Evolutionary conservation across 2,113 vertebrate genomes (phyloP).

Genomic region (Paradisaea rubra): DNA sequence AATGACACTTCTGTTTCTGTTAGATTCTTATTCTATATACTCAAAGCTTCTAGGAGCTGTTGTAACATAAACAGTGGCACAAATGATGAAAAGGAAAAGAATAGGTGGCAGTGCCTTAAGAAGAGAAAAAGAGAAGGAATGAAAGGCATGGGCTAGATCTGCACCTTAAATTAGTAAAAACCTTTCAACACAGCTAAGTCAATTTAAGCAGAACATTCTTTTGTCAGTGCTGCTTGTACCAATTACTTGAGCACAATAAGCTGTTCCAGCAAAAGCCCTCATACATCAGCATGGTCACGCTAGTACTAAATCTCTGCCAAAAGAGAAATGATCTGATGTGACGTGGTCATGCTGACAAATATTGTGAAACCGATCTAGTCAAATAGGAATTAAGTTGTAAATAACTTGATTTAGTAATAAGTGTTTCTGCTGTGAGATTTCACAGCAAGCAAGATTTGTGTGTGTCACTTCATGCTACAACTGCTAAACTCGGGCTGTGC

Average conservation of each 20-base stretch:
- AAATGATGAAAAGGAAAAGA: background rate
- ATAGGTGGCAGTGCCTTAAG: background rate
- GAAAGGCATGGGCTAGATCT: background rate
- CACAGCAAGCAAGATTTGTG: background rate
- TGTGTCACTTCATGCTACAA: background rate
- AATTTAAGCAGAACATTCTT: constrained; percentile 13
- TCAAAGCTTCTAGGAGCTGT: constrained; percentile 7
- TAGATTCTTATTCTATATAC: background rate
- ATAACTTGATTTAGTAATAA: background rate
- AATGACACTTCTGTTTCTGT: background rate
- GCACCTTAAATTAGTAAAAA: background rate
- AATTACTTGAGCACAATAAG: background rate
- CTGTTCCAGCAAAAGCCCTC: background rate
- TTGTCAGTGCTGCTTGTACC: background rate
- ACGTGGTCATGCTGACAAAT: background rate
- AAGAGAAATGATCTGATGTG: constrained; percentile 2
- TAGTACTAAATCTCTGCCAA: background rate
- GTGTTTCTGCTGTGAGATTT: background rate
- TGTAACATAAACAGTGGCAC: background rate
- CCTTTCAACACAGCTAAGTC: background rate
- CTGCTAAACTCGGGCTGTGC: background rate
- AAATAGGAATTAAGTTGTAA: constrained; percentile 1
- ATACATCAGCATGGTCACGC: background rate
- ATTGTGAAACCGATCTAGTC: background rate
- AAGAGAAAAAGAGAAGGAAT: background rate